Base-by-base conservation (phyloP, 2,888 invertebrate genomes). In the Lasioglossum lativentre region DNA sequence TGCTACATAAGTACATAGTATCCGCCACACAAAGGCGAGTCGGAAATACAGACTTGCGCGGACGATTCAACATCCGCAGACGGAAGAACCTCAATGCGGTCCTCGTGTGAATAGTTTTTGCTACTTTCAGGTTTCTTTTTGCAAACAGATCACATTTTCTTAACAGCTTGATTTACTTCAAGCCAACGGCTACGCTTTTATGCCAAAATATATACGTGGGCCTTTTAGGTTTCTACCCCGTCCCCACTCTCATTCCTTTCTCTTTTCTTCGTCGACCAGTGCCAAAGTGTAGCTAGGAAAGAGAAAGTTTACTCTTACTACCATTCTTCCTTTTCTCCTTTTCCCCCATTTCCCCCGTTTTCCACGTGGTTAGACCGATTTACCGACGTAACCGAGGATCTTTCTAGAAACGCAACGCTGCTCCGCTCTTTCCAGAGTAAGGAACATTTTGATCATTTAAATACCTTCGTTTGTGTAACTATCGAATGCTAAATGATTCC, bases 151-250 rank as follows among this genome's bases (percentile, higher is more conserved):
- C 78, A 78, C 82, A 85, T 86, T 80, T 86, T 88, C 84, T 82
- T 88, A 88, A 82, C 80, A 74, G 84, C 66, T 81, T 86, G 83
- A 87, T 86, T 86, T 84, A 77, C 74, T 68, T 66, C 68, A 23
- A 40, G 19, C 79, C 68, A 72, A 84, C 78, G 71, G 66, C 30
- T 30, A 52, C 40, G 76, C 77, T 74, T 80, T 83, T 66, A 47
- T 70, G 66, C 66, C 63, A 42, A 30, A 27, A 8, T 30, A 30
- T 27, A 12, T 30, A 42, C 75, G 66, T 45, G 45, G 63, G 66
- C 74, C 59, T 84, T 80, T 77, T 63, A 14, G 45, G 19, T 73
- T 77, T 71, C 72, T 52, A 27, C 30, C 63, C 63, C 1, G 63
- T 30, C 27, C 10, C 16, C 5, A 8, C 30, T 12, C 63, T 2